These are phyloP conservation scores for Macrostomum lignano DNA, from an alignment of 1,140 invertebrate genomes.

Conservation along the genomic window DNA sequence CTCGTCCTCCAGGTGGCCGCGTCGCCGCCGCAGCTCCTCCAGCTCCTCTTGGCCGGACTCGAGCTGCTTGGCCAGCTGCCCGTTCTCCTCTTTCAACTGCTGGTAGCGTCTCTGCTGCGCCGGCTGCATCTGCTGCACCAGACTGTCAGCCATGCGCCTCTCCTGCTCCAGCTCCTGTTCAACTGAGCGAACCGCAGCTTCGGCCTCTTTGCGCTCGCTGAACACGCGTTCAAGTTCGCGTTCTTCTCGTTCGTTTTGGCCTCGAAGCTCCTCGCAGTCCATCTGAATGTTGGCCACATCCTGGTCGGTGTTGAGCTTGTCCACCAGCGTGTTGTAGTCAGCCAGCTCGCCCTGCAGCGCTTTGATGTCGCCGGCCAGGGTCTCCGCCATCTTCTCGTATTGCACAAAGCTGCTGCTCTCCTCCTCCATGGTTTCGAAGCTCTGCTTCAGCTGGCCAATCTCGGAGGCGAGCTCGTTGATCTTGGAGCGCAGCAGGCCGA, in stretches of 20 bases:
- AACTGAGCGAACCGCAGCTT: constrained; percentile 36
- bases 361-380: constrained; percentile 27
- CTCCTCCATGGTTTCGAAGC: constrained; percentile 40
- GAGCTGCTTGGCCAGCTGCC: constrained; percentile 33
- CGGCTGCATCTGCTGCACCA: constrained; percentile 33
- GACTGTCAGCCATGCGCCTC: constrained; percentile 34
- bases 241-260: not conserved
- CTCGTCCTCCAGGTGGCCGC: constrained; percentile 36
- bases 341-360: constrained; percentile 43
- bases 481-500: constrained; percentile 45
- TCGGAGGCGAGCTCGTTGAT: constrained; percentile 44
- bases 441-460: constrained; percentile 35
- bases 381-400: constrained; percentile 40
- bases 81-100: constrained; percentile 30
- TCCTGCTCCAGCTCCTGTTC: constrained; percentile 41
- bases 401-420: constrained; percentile 44
- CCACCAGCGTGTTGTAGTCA: constrained; percentile 45
- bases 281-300: constrained; percentile 35
- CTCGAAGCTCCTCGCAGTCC: constrained; percentile 33
- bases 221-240: not conserved
- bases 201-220: too few relatives aligned
- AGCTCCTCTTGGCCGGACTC: constrained; percentile 35
- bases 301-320: constrained; percentile 38
- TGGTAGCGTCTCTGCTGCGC: constrained; percentile 19
- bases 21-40: constrained; percentile 36